Percentiles rank a stretch among this genome's conserved stretches.
Evolutionary conservation across 1,140 invertebrate genomes (phyloP).

Genomic region (Drosophila azteca): DNA sequence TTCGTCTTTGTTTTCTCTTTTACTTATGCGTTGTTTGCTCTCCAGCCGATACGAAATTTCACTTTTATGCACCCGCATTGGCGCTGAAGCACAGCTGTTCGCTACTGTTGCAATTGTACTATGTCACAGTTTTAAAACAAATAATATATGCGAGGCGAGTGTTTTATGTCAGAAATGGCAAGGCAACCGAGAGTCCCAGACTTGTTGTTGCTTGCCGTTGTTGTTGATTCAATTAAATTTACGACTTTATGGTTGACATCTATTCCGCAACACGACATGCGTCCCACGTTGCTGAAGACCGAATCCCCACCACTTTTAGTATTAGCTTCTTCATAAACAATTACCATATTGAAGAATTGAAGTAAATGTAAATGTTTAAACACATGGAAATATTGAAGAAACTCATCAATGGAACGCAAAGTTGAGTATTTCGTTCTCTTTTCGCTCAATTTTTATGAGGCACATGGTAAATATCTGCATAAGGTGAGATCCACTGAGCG

Average conservation of each 20-base stretch:
- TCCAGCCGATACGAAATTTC: conserved; percentile 19
- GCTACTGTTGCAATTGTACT: neutral
- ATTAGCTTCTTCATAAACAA: too few relatives aligned
- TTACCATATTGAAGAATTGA: too few relatives aligned
- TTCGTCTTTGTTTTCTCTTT: conserved; percentile 11
- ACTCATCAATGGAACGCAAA: too few relatives aligned
- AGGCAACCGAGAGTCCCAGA: conserved; percentile 12
- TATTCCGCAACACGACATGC: neutral
- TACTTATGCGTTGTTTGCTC: conserved; percentile 3
- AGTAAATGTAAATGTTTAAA: too few relatives aligned
- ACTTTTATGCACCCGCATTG: conserved; percentile 22
- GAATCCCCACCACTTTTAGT: too few relatives aligned
- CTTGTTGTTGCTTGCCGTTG: conserved; percentile 1
- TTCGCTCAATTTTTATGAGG: too few relatives aligned
- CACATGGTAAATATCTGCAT: too few relatives aligned
- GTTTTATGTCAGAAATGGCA: conserved; percentile 14
- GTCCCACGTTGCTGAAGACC: too few relatives aligned
- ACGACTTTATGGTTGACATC: conserved; percentile 7
- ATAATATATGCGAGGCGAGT: neutral
- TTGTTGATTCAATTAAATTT: conserved; percentile 33
- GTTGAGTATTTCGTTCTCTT: too few relatives aligned
- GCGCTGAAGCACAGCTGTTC: conserved; percentile 22
- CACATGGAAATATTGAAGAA: too few relatives aligned
- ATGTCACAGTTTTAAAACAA: neutral
- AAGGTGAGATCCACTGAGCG: too few relatives aligned